Conservation (phyloP, 2,797 vertebrate genomes). For the Hephaestus fuliginosus region DNA sequence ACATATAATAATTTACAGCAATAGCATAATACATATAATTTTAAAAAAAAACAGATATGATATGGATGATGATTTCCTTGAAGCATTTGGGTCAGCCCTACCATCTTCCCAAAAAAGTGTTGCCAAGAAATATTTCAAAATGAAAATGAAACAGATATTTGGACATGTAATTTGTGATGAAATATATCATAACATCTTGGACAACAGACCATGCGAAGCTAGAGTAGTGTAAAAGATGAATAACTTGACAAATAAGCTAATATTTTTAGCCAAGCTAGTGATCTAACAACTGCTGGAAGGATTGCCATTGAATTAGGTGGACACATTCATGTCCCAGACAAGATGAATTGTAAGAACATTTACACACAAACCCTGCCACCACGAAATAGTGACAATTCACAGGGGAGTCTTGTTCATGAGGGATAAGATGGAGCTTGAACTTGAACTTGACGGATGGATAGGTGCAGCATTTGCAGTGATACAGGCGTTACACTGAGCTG, state of each 20-base stretch:
- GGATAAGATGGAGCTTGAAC: constrained; percentile 30
- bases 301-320: background rate
- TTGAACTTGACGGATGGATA: constrained; percentile 23
- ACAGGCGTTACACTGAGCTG: background rate
- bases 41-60: no score
- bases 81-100: no score
- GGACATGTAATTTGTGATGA: no score
- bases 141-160: background rate
- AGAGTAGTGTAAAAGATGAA: background rate
- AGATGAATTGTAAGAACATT: background rate
- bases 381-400: no score
- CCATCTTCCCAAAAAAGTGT: background rate
- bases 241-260: background rate
- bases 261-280: background rate
- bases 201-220: no score
- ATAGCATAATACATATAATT: no score
- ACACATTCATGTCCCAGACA: background rate
- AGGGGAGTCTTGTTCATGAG: no score
- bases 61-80: no score
- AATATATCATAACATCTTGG: no score
- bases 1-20: no score
- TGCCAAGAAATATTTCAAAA: background rate
- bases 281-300: no score
- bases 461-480: background rate
- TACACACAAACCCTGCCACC: no score